Conservation (phyloP, 2,113 vertebrate species). For the Rhabdomys dilectus region DNA sequence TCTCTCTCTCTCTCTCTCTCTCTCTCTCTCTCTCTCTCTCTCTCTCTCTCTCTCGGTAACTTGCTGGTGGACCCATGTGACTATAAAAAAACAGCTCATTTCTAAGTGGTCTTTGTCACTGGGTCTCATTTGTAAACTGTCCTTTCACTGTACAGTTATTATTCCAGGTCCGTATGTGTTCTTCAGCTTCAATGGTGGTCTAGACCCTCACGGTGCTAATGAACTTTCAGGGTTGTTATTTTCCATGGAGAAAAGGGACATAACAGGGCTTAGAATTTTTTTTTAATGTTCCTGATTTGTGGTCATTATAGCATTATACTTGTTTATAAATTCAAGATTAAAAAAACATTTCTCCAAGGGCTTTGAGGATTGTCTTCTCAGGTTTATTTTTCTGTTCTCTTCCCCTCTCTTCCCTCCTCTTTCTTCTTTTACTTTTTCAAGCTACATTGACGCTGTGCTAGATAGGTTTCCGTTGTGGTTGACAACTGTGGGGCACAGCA, state of each 20-base stretch:
- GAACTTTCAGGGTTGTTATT: background rate
- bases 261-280: background rate
- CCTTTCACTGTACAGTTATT: background rate
- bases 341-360: background rate
- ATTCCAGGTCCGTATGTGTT: background rate
- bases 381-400: background rate
- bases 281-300: background rate
- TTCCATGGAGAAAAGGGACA: background rate
- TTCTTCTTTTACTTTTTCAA: background rate
- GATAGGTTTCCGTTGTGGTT: background rate
- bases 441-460: background rate
- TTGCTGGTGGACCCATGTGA: background rate
- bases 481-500: background rate
- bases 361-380: background rate
- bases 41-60: too few relatives aligned
- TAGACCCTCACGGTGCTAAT: background rate
- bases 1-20: too few relatives aligned
- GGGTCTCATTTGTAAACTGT: background rate
- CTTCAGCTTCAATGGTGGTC: background rate
- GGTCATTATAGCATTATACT: background rate
- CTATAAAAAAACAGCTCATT: background rate
- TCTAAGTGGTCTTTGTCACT: background rate
- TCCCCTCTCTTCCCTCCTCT: rapidly evolving
- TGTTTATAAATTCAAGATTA: conserved; percentile 8
- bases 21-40: too few relatives aligned